Percentiles rank a stretch among this genome's conserved stretches.
phyloP scores from a whole-genome alignment of 2,113 vertebrate species.

The Rostratula benghalensis region DNA sequence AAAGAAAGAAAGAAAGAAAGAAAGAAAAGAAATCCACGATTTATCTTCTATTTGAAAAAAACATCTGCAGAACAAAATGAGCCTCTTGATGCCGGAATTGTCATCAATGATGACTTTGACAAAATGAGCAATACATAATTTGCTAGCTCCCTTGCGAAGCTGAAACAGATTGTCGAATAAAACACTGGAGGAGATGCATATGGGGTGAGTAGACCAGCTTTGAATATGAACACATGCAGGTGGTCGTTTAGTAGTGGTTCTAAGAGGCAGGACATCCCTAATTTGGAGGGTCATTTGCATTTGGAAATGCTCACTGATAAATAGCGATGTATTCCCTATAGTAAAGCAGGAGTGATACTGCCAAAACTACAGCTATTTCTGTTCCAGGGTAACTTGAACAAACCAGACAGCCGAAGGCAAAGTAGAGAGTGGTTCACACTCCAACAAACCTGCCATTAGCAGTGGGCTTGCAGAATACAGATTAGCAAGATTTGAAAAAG shows the following conservation, averaged over 20 bases:
- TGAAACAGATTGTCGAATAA: constrained; percentile 83
- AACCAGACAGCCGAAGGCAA: constrained; percentile 74
- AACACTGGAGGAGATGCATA: constrained; percentile 81
- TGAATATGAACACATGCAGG: constrained; percentile 77
- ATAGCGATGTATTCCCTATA: constrained; percentile 69
- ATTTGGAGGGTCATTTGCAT: constrained; percentile 80
- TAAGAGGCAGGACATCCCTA: constrained; percentile 78
- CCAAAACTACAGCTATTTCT: constrained; percentile 75
- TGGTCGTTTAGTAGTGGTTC: constrained; percentile 75
- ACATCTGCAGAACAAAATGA: constrained; percentile 83
- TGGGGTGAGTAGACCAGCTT: constrained; percentile 74
- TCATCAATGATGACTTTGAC: constrained; percentile 84
- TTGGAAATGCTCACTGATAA: constrained; percentile 74
- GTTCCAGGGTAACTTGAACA: constrained; percentile 67
- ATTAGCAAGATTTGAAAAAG: constrained; percentile 63
- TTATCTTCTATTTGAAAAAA: constrained; percentile 80
- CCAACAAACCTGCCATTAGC: constrained; percentile 66
- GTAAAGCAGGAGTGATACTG: constrained; percentile 66
- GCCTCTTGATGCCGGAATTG: constrained; percentile 84
- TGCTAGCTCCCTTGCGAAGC: constrained; percentile 77
- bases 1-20: not conserved
- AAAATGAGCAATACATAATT: constrained; percentile 85
- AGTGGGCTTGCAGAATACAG: constrained; percentile 60
- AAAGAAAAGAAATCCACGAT: constrained; percentile 61
- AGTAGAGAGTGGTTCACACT: constrained; percentile 61